Conservation (phyloP, 2,797 vertebrate species). For the Aplochiton taeniatus region DNA sequence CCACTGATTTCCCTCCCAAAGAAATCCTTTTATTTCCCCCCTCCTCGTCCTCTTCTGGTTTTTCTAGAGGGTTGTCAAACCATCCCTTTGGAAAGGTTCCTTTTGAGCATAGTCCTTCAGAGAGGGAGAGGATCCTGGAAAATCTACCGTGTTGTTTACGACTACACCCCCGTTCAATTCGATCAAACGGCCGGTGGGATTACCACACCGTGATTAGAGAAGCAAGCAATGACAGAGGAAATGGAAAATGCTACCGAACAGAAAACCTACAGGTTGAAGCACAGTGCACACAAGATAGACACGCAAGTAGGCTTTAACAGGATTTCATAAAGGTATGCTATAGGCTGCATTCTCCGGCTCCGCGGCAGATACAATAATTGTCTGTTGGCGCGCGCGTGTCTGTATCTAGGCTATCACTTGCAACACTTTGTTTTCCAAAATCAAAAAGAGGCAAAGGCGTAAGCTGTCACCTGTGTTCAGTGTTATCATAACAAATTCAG, state of each 20-base stretch:
- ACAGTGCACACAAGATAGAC: slow-evolving; percentile 39
- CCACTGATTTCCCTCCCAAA: slow-evolving; percentile 10
- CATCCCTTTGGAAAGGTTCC: slow-evolving; percentile 35
- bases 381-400: slow-evolving; percentile 11
- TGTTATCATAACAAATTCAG: neutral
- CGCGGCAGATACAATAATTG: slow-evolving; percentile 31
- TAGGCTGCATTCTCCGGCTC: slow-evolving; percentile 22
- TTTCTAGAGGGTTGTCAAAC: slow-evolving; percentile 25
- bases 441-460: slow-evolving; percentile 20
- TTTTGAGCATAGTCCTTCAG: slow-evolving; percentile 18
- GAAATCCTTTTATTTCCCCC: slow-evolving; percentile 19
- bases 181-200: slow-evolving; percentile 47
- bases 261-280: slow-evolving; percentile 30
- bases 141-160: slow-evolving; percentile 19
- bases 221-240: slow-evolving; percentile 10
- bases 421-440: slow-evolving; percentile 10
- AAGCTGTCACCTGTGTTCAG: slow-evolving; percentile 53
- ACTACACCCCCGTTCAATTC: slow-evolving; percentile 50
- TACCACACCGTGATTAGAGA: slow-evolving; percentile 43
- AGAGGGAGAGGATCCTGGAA: slow-evolving; percentile 29
- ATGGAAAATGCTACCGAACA: slow-evolving; percentile 11
- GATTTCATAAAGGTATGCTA: slow-evolving; percentile 26
- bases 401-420: slow-evolving; percentile 13
- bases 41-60: slow-evolving; percentile 26
- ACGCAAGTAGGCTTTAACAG: slow-evolving; percentile 10